Evolutionary conservation across 1,140 invertebrate genomes (phyloP).

Genomic region (Zaprionus inermis): DNA sequence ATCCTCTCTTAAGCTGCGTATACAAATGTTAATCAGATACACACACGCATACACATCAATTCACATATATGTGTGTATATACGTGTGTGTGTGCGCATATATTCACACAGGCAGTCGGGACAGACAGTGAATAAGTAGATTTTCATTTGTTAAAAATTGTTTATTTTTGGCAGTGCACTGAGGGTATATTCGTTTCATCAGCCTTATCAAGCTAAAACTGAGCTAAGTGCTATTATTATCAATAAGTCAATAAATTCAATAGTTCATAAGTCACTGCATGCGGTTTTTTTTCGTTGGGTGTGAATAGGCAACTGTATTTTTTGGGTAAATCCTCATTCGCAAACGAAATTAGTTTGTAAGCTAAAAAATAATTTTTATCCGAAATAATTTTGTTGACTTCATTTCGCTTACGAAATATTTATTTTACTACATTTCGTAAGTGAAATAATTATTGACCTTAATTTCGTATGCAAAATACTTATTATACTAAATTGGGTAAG

Average conservation of each 20-base stretch:
- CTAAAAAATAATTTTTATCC: too few relatives aligned
- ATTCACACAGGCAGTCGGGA: conserved; percentile 12
- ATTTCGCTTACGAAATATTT: too few relatives aligned
- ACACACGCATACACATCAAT: conserved; percentile 9
- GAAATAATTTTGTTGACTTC: too few relatives aligned
- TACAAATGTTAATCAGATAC: conserved; percentile 39
- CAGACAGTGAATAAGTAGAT: conserved; percentile 33
- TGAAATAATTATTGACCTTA: too few relatives aligned
- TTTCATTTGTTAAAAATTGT: conserved; percentile 37
- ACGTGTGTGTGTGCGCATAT: neutral
- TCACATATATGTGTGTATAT: neutral
- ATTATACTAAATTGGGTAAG: too few relatives aligned
- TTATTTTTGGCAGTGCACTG: neutral
- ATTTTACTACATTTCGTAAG: too few relatives aligned
- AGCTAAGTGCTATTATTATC: neutral
- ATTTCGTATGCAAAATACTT: too few relatives aligned
- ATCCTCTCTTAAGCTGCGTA: conserved; percentile 32
- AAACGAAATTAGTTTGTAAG: too few relatives aligned
- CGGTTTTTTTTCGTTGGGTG: neutral
- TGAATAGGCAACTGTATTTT: too few relatives aligned
- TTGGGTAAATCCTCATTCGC: too few relatives aligned
- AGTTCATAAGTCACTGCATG: neutral
- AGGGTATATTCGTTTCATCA: neutral
- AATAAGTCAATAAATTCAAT: neutral
- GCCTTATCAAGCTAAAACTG: neutral